These are phyloP conservation scores for Gallinago paraguaiae DNA, from an alignment of 2,113 vertebrate genomes.

Conservation along the genomic window DNA sequence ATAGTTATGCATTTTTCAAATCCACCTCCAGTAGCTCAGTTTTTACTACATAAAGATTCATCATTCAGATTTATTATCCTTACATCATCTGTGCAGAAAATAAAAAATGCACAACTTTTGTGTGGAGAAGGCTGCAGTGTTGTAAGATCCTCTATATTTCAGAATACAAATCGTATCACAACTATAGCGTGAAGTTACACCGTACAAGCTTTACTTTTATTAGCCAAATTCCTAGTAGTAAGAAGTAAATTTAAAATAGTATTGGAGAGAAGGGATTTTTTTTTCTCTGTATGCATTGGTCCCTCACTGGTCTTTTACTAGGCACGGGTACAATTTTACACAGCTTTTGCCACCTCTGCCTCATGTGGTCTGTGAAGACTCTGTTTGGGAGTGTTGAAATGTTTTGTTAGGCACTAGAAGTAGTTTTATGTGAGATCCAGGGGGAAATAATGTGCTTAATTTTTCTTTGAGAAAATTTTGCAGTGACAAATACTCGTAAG, in stretches of 20 bases:
- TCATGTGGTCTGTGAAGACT: not conserved
- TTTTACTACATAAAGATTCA: not conserved
- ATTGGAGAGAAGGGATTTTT: not conserved
- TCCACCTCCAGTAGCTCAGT: not conserved
- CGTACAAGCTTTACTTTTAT: not conserved
- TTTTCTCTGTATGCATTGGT: not conserved
- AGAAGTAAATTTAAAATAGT: not conserved
- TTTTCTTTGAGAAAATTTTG: not conserved
- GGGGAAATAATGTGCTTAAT: not conserved
- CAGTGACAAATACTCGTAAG: not conserved
- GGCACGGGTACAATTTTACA: not conserved
- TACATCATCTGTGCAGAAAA: not conserved
- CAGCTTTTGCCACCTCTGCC: not conserved
- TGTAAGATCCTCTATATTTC: not conserved
- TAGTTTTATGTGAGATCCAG: not conserved
- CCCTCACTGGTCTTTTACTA: not conserved
- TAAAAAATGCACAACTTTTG: not conserved
- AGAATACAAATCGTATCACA: not conserved
- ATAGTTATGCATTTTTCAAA: not conserved
- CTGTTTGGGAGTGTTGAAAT: not conserved
- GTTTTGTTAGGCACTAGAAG: not conserved
- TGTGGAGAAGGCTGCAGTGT: not conserved
- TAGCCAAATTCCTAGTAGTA: not conserved
- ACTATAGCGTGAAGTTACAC: not conserved
- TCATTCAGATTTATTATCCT: not conserved